Conservation (phyloP, 2,113 vertebrate species). For the Hydropotes inermis region DNA sequence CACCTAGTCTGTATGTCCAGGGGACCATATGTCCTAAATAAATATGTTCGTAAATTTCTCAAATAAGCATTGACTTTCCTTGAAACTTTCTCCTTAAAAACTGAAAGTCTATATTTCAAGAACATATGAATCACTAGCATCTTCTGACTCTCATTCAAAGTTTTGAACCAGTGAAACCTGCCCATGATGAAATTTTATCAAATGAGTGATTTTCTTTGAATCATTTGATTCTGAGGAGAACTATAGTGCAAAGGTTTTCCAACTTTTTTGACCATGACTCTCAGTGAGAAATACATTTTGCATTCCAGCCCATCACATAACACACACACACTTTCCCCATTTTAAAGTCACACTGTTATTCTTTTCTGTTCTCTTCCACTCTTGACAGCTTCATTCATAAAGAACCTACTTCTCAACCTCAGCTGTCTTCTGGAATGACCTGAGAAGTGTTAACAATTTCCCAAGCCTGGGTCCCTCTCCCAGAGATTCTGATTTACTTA, state of each 20-base stretch:
- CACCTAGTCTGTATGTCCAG: neutral
- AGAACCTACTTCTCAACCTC: neutral
- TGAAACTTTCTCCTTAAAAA: neutral
- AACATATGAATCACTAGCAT: neutral
- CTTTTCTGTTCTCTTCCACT: neutral
- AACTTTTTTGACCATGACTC: neutral
- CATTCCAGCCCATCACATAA: neutral
- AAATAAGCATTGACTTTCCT: neutral
- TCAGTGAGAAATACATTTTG: neutral
- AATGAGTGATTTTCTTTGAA: neutral
- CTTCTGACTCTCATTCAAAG: neutral
- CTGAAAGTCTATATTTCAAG: neutral
- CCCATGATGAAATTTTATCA: neutral
- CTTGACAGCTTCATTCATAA: neutral
- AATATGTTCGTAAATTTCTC: neutral
- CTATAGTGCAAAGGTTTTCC: neutral
- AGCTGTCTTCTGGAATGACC: neutral
- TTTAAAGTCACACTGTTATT: neutral
- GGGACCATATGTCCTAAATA: neutral
- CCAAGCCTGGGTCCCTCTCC: neutral
- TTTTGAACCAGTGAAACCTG: neutral
- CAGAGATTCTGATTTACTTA: neutral
- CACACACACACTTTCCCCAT: neutral
- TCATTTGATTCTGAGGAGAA: slow-evolving; percentile 24
- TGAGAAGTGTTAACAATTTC: neutral